phyloP scores from a whole-genome alignment of 2,113 vertebrate genomes.

The Pardalotus punctatus region DNA sequence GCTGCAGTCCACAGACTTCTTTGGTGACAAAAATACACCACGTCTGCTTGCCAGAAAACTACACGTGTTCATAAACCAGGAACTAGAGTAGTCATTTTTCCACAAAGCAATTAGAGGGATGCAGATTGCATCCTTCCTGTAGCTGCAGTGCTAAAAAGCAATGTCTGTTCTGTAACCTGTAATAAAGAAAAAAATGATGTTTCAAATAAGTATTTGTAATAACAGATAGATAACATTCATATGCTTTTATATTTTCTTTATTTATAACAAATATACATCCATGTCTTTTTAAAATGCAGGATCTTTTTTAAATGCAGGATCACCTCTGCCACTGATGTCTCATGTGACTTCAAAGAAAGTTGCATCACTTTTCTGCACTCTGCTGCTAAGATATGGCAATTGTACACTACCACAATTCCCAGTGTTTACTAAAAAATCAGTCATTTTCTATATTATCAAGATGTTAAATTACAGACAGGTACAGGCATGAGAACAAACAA shows the following conservation, averaged over 20 bases:
- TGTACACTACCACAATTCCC: neutral
- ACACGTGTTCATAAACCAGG: neutral
- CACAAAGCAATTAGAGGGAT: neutral
- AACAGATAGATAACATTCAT: neutral
- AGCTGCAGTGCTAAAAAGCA: neutral
- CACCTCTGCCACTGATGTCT: neutral
- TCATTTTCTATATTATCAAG: neutral
- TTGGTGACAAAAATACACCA: neutral
- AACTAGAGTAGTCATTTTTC: neutral
- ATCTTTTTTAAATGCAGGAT: neutral
- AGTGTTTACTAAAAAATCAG: neutral
- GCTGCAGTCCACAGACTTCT: neutral
- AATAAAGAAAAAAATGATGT: neutral
- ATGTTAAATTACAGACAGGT: neutral
- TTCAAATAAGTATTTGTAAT: neutral
- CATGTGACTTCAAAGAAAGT: neutral
- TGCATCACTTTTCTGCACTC: neutral
- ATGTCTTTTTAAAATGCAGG: neutral
- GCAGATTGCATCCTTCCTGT: neutral
- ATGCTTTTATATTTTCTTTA: neutral
- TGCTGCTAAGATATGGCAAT: neutral
- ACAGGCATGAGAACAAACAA: neutral
- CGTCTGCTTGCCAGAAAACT: neutral
- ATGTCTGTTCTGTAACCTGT: neutral
- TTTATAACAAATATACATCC: neutral